Base-by-base conservation (phyloP, 2,888 invertebrate species). In the Nowickia ferox region DNA sequence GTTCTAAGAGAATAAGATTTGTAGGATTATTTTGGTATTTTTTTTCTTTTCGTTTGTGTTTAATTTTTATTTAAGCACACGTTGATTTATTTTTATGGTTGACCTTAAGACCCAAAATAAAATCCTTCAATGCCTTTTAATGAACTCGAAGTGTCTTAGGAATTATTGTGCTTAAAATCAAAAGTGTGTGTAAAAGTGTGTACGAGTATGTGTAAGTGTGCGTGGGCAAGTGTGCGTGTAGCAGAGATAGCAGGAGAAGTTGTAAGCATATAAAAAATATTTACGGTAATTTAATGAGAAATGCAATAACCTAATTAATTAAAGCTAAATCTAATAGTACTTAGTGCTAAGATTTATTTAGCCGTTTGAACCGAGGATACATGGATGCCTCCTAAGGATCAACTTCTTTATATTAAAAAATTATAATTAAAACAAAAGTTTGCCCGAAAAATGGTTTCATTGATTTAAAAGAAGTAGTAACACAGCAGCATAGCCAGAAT, bases 61-160 rank as follows among this genome's bases (percentile, higher is more conserved):
- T 84, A 86, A 87, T 86, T 86, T 87, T 76, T 86, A 72, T 86
- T 87, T 87, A 87, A 87, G 86, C 84, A 87, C 84, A 86, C 81
- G 85, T 87, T 87, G 85, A 87, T 87, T 86, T 87, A 87, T 81
- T 84, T 87, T 87, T 85, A 87, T 87, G 83, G 86, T 63, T 86
- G 86, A 86, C 86, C 86, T 86, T 86, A 86, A 86, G 83, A 76
- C 83, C 66, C 59, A 71, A 69, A 74, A 79, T 53, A 11, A 86
- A 83, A 86, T 83, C 79, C 83, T 86, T 83, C 83, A 80, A 76
- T 86, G 83, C 75, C 46, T 79, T 74, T 83, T 83, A 86, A 86
- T 86, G 79, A 86, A 79, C 71, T 51, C 44, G 51, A 57, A 69
- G 65, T 77, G 61, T 66, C 84, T 76, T 69, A 66, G 51, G 81